Evolutionary conservation across 2,113 vertebrate genomes (phyloP).

Genomic region (Neoarius graeffei): DNA sequence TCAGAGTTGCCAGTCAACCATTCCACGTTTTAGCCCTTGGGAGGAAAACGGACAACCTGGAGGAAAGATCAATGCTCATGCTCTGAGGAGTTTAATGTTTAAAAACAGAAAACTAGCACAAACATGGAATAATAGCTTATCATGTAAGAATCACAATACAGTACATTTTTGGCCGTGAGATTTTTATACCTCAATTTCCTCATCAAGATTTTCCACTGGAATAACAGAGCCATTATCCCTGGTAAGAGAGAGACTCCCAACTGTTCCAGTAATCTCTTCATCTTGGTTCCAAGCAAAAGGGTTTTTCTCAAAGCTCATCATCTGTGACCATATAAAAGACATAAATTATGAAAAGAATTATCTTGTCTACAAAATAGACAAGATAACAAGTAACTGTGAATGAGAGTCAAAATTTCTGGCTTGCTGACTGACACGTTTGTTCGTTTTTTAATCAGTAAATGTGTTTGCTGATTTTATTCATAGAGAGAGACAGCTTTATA

Average conservation of each 20-base stretch:
- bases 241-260: constrained; percentile 83
- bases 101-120: neutral
- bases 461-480: neutral
- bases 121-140: neutral
- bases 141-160: neutral
- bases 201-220: constrained; percentile 76
- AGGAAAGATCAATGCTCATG: too few species aligned
- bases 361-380: neutral
- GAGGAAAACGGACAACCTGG: neutral
- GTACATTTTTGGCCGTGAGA: neutral
- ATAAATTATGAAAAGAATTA: neutral
- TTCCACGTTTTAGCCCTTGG: neutral
- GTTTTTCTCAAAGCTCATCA: constrained; percentile 87
- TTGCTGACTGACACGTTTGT: neutral
- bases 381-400: neutral
- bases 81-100: neutral
- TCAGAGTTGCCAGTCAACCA: neutral
- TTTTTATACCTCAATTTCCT: constrained; percentile 83
- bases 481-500: neutral
- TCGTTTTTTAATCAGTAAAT: neutral
- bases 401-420: neutral
- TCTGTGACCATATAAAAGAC: constrained; percentile 68
- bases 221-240: constrained; percentile 76
- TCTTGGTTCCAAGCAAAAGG: constrained; percentile 77
- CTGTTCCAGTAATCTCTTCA: constrained; percentile 77